A percentile compares a stretch with the other conserved stretches of the same genome.
Evolutionary conservation across 2,113 vertebrate genomes (phyloP).

Genomic region (Ciconia boyciana): DNA sequence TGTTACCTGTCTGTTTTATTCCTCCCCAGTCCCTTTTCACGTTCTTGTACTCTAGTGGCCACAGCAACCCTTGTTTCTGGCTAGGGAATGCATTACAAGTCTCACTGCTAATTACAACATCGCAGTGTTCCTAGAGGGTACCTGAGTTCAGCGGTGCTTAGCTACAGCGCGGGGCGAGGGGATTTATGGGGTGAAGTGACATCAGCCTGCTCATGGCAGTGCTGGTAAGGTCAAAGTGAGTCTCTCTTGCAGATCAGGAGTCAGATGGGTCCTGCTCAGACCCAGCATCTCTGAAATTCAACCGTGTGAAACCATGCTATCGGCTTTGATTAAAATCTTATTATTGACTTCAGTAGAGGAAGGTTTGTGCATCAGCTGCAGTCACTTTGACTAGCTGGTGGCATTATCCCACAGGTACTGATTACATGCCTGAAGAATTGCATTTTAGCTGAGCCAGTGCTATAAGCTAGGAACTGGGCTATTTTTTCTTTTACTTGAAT

Average conservation of each 20-base stretch:
- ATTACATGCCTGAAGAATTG: neutral
- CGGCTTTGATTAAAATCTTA: neutral
- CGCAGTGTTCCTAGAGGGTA: neutral
- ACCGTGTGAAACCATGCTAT: neutral
- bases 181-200: neutral
- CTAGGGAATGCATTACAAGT: neutral
- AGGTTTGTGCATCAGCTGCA: neutral
- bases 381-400: neutral
- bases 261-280: neutral
- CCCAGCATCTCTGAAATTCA: neutral
- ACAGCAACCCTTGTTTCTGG: constrained; percentile 38
- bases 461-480: neutral
- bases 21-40: neutral
- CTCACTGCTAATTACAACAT: constrained; percentile 29
- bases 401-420: neutral
- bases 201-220: neutral
- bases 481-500: neutral
- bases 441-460: neutral
- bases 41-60: neutral
- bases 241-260: neutral
- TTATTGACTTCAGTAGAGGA: neutral
- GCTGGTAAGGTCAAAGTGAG: neutral
- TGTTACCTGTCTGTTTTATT: constrained; percentile 11
- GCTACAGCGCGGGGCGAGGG: neutral
- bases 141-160: constrained; percentile 12